phyloP scores from a whole-genome alignment of 1,140 invertebrate species.

The Drosophila paulistorum region DNA sequence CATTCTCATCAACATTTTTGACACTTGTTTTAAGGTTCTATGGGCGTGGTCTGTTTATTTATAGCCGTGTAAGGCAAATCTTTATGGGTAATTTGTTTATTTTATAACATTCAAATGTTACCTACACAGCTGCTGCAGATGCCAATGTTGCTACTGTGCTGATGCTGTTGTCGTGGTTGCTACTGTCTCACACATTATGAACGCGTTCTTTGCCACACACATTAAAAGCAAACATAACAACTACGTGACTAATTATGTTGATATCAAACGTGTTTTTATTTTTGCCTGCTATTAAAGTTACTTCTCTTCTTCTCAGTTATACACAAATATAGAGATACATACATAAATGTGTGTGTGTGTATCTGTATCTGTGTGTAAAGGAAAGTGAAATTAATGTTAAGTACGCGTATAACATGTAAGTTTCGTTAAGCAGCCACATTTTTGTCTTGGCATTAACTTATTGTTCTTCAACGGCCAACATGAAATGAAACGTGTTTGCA shows the following conservation, averaged over 20 bases:
- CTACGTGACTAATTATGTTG: conserved; percentile 82
- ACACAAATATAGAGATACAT: neutral
- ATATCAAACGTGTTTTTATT: conserved; percentile 63
- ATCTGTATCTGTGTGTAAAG: conserved; percentile 41
- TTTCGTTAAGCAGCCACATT: conserved; percentile 38
- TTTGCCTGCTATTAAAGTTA: conserved; percentile 41
- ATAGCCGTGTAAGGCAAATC: conserved; percentile 19
- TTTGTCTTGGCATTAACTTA: conserved; percentile 26
- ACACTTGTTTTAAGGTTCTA: conserved; percentile 21
- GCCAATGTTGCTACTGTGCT: conserved; percentile 9
- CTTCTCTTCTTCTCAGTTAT: conserved; percentile 27
- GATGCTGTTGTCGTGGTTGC: conserved; percentile 20
- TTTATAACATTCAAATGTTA: conserved; percentile 61
- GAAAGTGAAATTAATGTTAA: conserved; percentile 81
- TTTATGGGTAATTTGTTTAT: conserved; percentile 70
- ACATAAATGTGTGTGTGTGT: neutral
- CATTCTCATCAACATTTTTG: conserved; percentile 18
- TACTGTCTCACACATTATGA: conserved; percentile 59
- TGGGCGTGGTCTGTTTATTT: conserved; percentile 6
- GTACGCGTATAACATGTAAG: conserved; percentile 65
- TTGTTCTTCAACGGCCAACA: conserved; percentile 22
- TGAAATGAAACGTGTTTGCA: conserved; percentile 50
- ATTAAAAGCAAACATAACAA: conserved; percentile 76
- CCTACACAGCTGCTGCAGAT: conserved; percentile 22
- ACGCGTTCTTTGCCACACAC: conserved; percentile 66